Evolutionary conservation across 2,113 vertebrate species (phyloP).

Genomic region (Rattus rattus): DNA sequence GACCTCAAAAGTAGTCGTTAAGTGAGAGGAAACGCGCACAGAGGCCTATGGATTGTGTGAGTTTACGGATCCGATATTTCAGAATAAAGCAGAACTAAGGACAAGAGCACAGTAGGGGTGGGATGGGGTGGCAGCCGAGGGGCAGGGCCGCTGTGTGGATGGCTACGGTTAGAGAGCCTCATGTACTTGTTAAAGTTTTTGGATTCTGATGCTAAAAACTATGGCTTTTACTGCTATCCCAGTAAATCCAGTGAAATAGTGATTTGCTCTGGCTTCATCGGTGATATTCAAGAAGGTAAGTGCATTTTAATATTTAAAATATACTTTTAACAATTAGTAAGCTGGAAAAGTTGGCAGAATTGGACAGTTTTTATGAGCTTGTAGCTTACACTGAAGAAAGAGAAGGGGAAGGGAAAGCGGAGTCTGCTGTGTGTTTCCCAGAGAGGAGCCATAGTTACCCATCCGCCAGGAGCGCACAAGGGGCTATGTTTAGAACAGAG

Average conservation of each 20-base stretch:
- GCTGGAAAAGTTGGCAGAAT: background rate
- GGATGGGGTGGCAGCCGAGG: background rate
- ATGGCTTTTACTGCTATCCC: conserved; percentile 36
- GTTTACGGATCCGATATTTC: conserved; percentile 44
- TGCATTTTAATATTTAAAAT: conserved; percentile 49
- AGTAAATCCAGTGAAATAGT: conserved; percentile 32
- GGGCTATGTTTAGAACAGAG: background rate
- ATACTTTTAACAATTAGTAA: background rate
- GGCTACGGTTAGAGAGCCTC: background rate
- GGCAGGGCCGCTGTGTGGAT: background rate
- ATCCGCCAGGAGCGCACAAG: no score
- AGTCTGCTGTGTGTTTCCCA: background rate
- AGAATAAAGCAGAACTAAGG: background rate
- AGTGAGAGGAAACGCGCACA: conserved; percentile 7
- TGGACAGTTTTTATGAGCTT: background rate
- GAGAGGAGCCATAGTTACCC: background rate
- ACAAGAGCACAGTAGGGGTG: background rate
- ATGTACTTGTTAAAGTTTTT: background rate
- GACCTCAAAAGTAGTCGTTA: conserved; percentile 16
- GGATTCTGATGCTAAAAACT: conserved; percentile 38
- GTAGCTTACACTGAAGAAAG: background rate
- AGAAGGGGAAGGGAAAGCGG: background rate
- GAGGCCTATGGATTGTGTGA: background rate
- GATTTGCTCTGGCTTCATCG: background rate
- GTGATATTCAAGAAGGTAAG: conserved; percentile 4